Conservation (phyloP, 2,888 invertebrate species). For the Caenorhabditis sp. region DNA sequence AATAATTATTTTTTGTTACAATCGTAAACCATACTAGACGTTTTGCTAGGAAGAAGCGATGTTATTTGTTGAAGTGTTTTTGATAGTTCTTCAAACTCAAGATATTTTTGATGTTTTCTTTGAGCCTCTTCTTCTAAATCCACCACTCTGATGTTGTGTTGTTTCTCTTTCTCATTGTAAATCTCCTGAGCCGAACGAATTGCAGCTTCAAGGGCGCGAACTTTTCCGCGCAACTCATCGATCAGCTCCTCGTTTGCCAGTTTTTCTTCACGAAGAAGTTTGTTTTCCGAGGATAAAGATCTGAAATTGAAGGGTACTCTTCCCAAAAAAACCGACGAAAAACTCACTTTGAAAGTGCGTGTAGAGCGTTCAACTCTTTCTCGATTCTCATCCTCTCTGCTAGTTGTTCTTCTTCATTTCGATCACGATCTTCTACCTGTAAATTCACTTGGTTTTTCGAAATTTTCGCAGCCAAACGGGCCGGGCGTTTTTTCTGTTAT, state of each 20-base stretch:
- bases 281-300: conserved; percentile 64
- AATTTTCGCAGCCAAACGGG: neutral
- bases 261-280: conserved; percentile 61
- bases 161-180: conserved; percentile 25
- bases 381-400: conserved; percentile 52
- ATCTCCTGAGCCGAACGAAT: conserved; percentile 21
- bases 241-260: conserved; percentile 52
- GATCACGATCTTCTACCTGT: conserved; percentile 15
- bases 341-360: conserved; percentile 48
- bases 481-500: too few species aligned
- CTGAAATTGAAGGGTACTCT: too few species aligned
- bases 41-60: conserved; percentile 23
- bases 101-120: conserved; percentile 33
- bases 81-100: conserved; percentile 35
- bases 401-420: conserved; percentile 47
- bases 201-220: conserved; percentile 26
- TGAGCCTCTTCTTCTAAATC: conserved; percentile 24
- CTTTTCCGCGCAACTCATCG: conserved; percentile 52
- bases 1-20: conserved; percentile 4
- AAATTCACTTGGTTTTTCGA: neutral
- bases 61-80: conserved; percentile 37
- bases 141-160: conserved; percentile 2
- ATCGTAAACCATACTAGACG: conserved; percentile 19
- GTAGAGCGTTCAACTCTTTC: conserved; percentile 64
- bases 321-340: neutral